Conservation (phyloP, 2,888 invertebrate genomes). For the Calameuta filiformis region DNA sequence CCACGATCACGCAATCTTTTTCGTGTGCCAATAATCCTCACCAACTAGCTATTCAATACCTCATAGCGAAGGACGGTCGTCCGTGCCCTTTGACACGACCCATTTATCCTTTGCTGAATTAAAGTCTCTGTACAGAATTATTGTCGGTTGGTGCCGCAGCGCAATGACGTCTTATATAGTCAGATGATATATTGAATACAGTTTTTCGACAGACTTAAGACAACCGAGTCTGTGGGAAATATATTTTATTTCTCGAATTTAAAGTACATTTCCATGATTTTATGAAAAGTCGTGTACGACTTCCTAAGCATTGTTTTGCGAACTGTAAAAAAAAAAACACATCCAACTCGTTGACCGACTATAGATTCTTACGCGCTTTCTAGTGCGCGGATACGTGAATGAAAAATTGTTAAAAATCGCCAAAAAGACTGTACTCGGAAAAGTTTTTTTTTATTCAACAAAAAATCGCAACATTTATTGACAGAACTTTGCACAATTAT, state of each 20-base stretch:
- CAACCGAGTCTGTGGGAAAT: too few species aligned
- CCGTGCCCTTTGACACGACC: neutral
- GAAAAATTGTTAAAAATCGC: too few species aligned
- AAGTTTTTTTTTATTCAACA: neutral
- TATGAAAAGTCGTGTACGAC: too few species aligned
- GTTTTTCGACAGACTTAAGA: too few species aligned
- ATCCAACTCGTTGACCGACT: too few species aligned
- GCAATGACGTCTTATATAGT: neutral
- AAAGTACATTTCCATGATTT: too few species aligned
- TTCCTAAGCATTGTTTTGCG: too few species aligned
- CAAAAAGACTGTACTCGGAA: too few species aligned
- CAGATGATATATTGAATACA: neutral
- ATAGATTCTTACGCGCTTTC: too few species aligned
- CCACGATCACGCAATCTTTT: neutral
- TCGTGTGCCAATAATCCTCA: neutral
- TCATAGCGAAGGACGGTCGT: neutral
- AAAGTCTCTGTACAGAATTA: neutral
- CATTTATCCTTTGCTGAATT: conserved; percentile 1
- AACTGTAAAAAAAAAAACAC: too few species aligned
- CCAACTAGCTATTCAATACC: neutral
- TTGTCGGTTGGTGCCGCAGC: neutral
- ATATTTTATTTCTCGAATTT: too few species aligned
- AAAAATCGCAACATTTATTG: neutral
- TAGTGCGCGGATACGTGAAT: neutral
- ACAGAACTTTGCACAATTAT: neutral